Evolutionary conservation across 2,888 invertebrate species (phyloP).

Genomic region (Zeuzera pyrina): DNA sequence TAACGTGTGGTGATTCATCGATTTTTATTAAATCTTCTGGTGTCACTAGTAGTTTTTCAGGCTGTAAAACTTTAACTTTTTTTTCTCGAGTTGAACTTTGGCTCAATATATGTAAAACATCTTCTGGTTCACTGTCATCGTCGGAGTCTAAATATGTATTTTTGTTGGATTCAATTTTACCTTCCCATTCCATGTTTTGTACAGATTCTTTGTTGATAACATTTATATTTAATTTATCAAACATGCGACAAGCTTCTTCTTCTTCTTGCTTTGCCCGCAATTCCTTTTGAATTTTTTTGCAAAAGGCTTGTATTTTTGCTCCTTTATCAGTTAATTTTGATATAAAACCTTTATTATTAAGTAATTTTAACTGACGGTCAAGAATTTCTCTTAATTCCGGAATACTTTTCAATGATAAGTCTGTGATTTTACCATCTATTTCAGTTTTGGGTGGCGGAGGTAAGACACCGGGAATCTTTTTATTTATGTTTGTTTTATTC

Average conservation of each 20-base stretch:
- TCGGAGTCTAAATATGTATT: conserved; percentile 64
- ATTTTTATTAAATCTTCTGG: conserved; percentile 64
- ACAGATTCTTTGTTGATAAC: conserved; percentile 53
- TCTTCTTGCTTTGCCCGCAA: conserved; percentile 62
- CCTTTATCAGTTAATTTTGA: conserved; percentile 74
- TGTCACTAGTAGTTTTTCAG: conserved; percentile 63
- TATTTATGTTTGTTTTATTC: conserved; percentile 46
- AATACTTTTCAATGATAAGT: conserved; percentile 56
- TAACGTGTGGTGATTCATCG: conserved; percentile 59
- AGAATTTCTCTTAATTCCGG: conserved; percentile 66
- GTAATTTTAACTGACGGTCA: conserved; percentile 70
- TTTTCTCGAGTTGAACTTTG: conserved; percentile 66
- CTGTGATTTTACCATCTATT: conserved; percentile 67
- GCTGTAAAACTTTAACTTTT: conserved; percentile 49
- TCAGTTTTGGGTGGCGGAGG: conserved; percentile 56
- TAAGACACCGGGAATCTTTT: conserved; percentile 62
- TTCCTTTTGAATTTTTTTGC: conserved; percentile 57
- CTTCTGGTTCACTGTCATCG: conserved; percentile 73
- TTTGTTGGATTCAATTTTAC: conserved; percentile 40
- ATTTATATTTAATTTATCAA: conserved; percentile 63
- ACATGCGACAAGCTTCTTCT: conserved; percentile 60
- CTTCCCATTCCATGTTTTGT: conserved; percentile 75
- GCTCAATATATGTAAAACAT: conserved; percentile 73
- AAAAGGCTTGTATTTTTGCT: conserved; percentile 62
- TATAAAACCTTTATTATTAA: conserved; percentile 66